phyloP scores from a whole-genome alignment of 2,888 invertebrate species.

The Cephus nigrinus region DNA sequence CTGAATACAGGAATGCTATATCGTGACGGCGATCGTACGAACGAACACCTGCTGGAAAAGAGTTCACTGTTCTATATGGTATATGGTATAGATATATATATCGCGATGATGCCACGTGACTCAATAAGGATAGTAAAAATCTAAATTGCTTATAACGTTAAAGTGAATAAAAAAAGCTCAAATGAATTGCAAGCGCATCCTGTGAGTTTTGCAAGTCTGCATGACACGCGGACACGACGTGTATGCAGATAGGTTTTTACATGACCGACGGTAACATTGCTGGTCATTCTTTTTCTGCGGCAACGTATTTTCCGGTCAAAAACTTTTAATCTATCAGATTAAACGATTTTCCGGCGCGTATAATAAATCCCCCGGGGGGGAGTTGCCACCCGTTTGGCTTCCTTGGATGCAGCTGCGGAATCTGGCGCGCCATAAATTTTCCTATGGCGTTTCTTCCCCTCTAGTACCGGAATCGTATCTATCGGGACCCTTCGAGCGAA shows the following conservation, averaged over 20 bases:
- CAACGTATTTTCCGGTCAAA: constrained; percentile 30
- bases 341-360: constrained; percentile 32
- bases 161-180: not conserved
- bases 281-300: constrained; percentile 12
- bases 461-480: not conserved
- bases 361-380: constrained; percentile 24
- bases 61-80: too few relatives aligned
- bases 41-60: not conserved
- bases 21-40: not conserved
- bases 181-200: not conserved
- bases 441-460: constrained; percentile 16
- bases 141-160: not conserved
- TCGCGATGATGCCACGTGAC: not conserved
- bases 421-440: constrained; percentile 26
- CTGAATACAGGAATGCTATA: not conserved
- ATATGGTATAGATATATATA: too few relatives aligned
- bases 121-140: not conserved
- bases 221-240: not conserved
- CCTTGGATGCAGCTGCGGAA: not conserved
- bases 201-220: not conserved
- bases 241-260: not conserved
- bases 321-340: constrained; percentile 41
- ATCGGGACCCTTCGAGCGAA: constrained; percentile 1
- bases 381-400: not conserved
- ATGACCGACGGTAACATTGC: not conserved